Conservation (phyloP, 2,888 invertebrate species). For the Pyrocoelia pectoralis region DNA sequence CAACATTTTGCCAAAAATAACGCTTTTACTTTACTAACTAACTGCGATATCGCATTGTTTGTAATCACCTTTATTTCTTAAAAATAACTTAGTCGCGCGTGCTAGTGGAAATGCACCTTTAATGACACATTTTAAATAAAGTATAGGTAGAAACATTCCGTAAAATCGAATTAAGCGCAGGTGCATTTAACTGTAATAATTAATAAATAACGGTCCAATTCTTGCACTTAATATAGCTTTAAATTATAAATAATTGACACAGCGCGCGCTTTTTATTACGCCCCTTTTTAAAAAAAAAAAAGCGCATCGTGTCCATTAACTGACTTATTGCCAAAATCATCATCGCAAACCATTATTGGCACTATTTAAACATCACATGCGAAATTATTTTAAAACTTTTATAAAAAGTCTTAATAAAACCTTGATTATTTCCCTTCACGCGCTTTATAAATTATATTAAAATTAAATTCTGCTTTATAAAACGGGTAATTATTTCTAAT, state of each 20-base stretch:
- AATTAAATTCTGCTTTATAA: slow-evolving; percentile 7
- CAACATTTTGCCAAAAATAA: slow-evolving; percentile 39
- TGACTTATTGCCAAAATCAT: background rate
- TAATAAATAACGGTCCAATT: slow-evolving; percentile 33
- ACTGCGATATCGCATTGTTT: slow-evolving; percentile 5
- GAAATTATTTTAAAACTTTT: background rate
- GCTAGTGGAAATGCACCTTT: no score
- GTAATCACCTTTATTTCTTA: background rate
- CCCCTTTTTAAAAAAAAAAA: background rate
- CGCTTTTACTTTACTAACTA: slow-evolving; percentile 40
- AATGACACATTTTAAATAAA: background rate
- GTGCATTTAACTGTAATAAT: slow-evolving; percentile 31
- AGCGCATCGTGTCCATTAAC: background rate
- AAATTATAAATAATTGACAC: slow-evolving; percentile 40
- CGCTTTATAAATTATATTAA: slow-evolving; percentile 5
- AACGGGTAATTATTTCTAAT: background rate
- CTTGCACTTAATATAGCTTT: slow-evolving; percentile 28
- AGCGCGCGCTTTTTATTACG: background rate
- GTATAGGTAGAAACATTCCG: background rate
- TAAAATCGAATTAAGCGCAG: slow-evolving; percentile 13
- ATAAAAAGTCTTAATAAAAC: slow-evolving; percentile 7
- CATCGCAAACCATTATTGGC: background rate
- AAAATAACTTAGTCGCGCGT: no score
- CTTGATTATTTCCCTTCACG: slow-evolving; percentile 11
- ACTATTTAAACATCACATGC: background rate